These are phyloP conservation scores for Smittia aterrima DNA, from an alignment of 2,888 invertebrate species.

Conservation along the genomic window DNA sequence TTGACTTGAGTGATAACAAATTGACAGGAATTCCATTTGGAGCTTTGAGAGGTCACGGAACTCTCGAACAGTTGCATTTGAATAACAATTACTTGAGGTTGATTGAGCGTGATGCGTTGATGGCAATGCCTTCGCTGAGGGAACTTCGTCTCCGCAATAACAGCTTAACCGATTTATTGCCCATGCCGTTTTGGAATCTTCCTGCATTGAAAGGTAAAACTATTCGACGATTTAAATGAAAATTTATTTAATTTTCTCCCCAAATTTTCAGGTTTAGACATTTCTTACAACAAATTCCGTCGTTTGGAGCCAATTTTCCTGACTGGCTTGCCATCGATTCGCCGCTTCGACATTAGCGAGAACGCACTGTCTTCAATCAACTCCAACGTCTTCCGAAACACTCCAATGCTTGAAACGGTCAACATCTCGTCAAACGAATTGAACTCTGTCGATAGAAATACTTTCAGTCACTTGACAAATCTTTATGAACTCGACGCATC, in stretches of 20 bases:
- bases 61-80: conserved; percentile 75
- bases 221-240: background rate
- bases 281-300: conserved; percentile 72
- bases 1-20: conserved; percentile 77
- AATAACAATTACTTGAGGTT: conserved; percentile 73
- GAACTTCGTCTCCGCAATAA: conserved; percentile 81
- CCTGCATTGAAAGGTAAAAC: conserved; percentile 68
- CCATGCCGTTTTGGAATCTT: conserved; percentile 79
- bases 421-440: conserved; percentile 77
- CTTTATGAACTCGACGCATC: conserved; percentile 78
- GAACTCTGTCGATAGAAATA: conserved; percentile 68
- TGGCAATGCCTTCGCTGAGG: conserved; percentile 78
- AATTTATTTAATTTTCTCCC: background rate
- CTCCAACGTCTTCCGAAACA: conserved; percentile 69
- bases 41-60: conserved; percentile 73
- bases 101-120: conserved; percentile 76
- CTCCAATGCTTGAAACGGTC: conserved; percentile 71
- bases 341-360: conserved; percentile 73
- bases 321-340: conserved; percentile 70
- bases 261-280: conserved; percentile 61
- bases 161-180: conserved; percentile 69
- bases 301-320: conserved; percentile 70
- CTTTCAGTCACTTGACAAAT: conserved; percentile 70
- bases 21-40: conserved; percentile 76
- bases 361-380: conserved; percentile 71